phyloP scores from a whole-genome alignment of 2,797 vertebrate genomes.

The Lerista edwardsae region DNA sequence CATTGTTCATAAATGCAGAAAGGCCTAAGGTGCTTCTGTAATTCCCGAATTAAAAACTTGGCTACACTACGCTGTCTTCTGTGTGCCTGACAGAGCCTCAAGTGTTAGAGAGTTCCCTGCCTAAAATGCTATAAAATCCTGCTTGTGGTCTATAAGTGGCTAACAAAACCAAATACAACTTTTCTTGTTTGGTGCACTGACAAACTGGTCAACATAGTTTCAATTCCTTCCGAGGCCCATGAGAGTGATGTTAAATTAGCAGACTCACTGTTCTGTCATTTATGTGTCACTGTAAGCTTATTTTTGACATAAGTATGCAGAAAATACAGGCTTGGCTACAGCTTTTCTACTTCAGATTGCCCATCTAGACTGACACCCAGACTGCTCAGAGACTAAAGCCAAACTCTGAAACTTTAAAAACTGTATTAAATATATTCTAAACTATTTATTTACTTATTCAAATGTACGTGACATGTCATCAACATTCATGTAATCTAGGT shows the following conservation, averaged over 20 bases:
- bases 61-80: neutral
- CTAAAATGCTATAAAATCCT: slow-evolving; percentile 55
- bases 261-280: slow-evolving; percentile 48
- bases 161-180: slow-evolving; percentile 52
- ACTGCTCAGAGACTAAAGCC: neutral
- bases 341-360: slow-evolving; percentile 24
- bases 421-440: neutral
- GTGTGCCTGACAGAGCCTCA: slow-evolving; percentile 1
- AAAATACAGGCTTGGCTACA: slow-evolving; percentile 17
- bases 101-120: slow-evolving; percentile 42
- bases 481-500: slow-evolving; percentile 41
- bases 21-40: neutral
- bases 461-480: neutral
- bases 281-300: slow-evolving; percentile 10
- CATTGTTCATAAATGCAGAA: slow-evolving; percentile 36
- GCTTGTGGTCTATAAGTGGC: slow-evolving; percentile 56
- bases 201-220: neutral
- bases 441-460: slow-evolving; percentile 18
- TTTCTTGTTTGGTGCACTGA: slow-evolving; percentile 19
- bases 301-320: slow-evolving; percentile 19
- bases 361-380: neutral
- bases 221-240: neutral
- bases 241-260: slow-evolving; percentile 30
- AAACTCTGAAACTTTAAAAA: neutral
- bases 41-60: slow-evolving; percentile 9